Conservation (phyloP, 2,113 vertebrate species). For the Petrocephalus microphthalmus region DNA sequence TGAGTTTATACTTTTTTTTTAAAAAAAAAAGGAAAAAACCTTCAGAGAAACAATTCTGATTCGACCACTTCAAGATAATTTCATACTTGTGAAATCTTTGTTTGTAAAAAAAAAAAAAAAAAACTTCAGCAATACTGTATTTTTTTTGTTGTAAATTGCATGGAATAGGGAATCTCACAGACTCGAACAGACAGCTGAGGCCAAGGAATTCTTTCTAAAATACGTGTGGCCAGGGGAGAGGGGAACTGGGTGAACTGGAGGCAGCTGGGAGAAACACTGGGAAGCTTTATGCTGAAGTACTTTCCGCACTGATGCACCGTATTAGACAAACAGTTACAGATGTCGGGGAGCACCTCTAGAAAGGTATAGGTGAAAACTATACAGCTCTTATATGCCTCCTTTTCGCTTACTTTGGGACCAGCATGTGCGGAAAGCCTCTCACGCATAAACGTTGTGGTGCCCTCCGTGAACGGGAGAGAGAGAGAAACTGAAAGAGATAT, state of each 20-base stretch:
- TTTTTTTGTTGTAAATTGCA: conserved; percentile 51
- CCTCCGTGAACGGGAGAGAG: conserved; percentile 22
- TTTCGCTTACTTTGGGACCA: conserved; percentile 45
- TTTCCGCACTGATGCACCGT: conserved; percentile 50
- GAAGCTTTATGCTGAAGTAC: conserved; percentile 56
- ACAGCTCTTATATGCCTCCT: conserved; percentile 37
- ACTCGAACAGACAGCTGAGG: conserved; percentile 40
- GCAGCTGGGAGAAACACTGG: conserved; percentile 47
- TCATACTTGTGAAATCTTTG: conserved; percentile 33
- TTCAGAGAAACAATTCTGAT: conserved; percentile 34
- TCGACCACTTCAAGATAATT: conserved; percentile 46
- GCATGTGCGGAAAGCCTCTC: conserved; percentile 55
- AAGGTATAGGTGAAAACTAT: conserved; percentile 41
- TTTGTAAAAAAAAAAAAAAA: conserved; percentile 52
- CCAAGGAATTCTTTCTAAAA: conserved; percentile 26
- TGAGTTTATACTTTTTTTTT: conserved; percentile 36
- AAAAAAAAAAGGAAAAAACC: conserved; percentile 34
- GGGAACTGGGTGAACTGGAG: conserved; percentile 26
- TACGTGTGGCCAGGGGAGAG: not conserved
- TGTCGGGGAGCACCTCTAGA: conserved; percentile 44
- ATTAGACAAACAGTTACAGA: conserved; percentile 48
- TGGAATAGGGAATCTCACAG: conserved; percentile 46
- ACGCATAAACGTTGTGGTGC: conserved; percentile 59
- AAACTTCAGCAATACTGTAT: conserved; percentile 40
- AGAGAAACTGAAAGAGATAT: not conserved